Evolutionary conservation across 1,140 invertebrate genomes (phyloP), one percentile per base, ranked within the genome.

Genomic region (Hylaeus volcanicus): DNA sequence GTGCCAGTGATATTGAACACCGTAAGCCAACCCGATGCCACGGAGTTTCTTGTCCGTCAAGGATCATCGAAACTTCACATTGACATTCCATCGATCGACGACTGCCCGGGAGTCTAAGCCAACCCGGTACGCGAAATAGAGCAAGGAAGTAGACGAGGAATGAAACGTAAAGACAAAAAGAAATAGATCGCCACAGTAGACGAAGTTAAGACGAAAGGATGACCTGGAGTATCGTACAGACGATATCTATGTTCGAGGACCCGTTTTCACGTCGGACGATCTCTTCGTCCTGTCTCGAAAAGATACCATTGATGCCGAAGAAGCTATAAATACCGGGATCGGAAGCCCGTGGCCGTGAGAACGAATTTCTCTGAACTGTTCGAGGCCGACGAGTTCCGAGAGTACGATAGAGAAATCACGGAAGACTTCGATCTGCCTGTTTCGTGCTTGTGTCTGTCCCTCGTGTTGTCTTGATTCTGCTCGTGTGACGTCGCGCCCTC

Each of bases 21-120:
- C 14, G 70, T 86, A 60, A 79, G 71, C 69, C 90, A 90, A 70
- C 56, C 64, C 58, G 88, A 90, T 66, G 81, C 73, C 39, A 78
- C 87, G 66, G 85, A 84, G 64, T 89, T 82, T 60, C 73, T 89
- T 74, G 74, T 86, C 45, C 82, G 86, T 12, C 90, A 88, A 68
- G 86, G 81, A 81, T 81, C 85, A 8, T 79, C 88, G 73, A 91
- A 88, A 79, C 86, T 91, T 65, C 89, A 90, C 79, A 87, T 91
- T 69, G 90, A 92, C 81, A 92, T 92, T 88, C 91, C 91, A 79
- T 87, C 86, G 77, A 92, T 92, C 82, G 90, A 91, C 78, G 91
- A 91, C 66, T 85, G 83, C 43, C 87, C 89, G 71, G 88, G 83
- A 68, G 61, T 86, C 61, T 90, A 73, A 83, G 51, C 58, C 41